These are phyloP conservation scores for Acipenser oxyrinchus DNA, from an alignment of 2,797 vertebrate genomes.

Conservation along the genomic window DNA sequence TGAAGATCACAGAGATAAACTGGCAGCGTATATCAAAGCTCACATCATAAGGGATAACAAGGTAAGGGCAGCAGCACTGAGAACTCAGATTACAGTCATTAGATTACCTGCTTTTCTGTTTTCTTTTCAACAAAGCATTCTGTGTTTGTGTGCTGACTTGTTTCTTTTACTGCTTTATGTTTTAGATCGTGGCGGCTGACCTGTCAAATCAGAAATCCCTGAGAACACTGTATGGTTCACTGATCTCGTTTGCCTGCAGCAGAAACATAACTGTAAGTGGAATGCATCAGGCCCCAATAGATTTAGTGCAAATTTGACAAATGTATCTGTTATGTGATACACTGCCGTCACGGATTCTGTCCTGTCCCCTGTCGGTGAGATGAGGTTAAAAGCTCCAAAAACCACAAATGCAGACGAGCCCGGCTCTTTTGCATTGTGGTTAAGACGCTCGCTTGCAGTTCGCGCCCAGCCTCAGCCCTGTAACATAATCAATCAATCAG, in stretches of 20 bases:
- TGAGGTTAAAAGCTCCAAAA: no score
- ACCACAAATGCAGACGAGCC: no score
- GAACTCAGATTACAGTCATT: not conserved
- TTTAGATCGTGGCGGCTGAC: conserved; percentile 52
- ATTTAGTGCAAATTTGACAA: no score
- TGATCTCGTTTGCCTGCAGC: conserved; percentile 69
- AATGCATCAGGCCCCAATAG: no score
- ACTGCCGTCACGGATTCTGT: no score
- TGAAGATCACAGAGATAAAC: conserved; percentile 65
- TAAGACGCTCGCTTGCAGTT: no score
- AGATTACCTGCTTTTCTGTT: not conserved
- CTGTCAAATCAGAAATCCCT: conserved; percentile 41
- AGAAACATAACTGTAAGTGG: conserved; percentile 59
- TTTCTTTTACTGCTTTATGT: not conserved
- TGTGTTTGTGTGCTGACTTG: conserved; percentile 3
- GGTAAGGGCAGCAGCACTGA: conserved; percentile 41
- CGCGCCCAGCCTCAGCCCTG: no score
- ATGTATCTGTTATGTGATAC: no score
- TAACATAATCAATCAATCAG: no score
- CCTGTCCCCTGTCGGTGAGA: no score
- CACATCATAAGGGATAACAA: conserved; percentile 68
- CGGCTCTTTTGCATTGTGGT: no score
- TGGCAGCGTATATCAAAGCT: conserved; percentile 70
- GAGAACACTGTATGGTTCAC: conserved; percentile 74
- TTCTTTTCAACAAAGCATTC: not conserved